Evolutionary conservation across 2,797 vertebrate genomes (phyloP), one percentile per base, ranked within the genome.

Genomic region (Fratercula arctica): DNA sequence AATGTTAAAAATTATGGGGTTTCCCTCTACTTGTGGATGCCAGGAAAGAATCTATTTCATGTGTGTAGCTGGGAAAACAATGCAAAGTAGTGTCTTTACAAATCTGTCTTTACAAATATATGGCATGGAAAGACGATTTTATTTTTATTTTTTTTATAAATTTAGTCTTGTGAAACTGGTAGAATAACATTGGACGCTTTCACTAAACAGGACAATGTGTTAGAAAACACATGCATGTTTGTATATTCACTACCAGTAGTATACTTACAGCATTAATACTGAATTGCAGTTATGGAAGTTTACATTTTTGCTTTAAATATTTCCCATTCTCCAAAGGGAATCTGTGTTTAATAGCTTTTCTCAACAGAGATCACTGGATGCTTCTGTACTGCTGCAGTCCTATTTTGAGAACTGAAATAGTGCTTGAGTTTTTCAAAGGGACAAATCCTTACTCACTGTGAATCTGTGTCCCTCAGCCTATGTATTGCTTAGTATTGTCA

Each of bases 61-160:
- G 54, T 96, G 76, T 39, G 64, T 86, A 91, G 92, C 75, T 91
- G 81, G 72, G 64, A 85, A 74, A 96, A 77, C 88, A 96, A 76
- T 84, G 91, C 70, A 66, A 74, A 64, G 13, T 61, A 1, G 0
- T 46, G 26, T 66, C 41, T 85, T 89, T 64, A 25, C 2, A 78
- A 46, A 46, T 46, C 16, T 43, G 45, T 20, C 45, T 85, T 89
- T 68, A 19, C 3, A 79, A 74, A 72, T 45, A 16, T 20, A 78
- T 23, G 5, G 11, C 26, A 74, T 16, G 21, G 12, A 66, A 66
- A 46, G 7, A 2, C 43, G 35, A 5, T 46, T 48, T 48, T 48
- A 46, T 46, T 46, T 64, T 64, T 39, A 8, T 39, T 79, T 64
- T 17, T 12, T 85, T 79, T 66, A 48, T 41, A 21, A 53, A 57